Base-by-base conservation (phyloP, 1,140 invertebrate species). In the Bursaphelenchus mucronatus region DNA sequence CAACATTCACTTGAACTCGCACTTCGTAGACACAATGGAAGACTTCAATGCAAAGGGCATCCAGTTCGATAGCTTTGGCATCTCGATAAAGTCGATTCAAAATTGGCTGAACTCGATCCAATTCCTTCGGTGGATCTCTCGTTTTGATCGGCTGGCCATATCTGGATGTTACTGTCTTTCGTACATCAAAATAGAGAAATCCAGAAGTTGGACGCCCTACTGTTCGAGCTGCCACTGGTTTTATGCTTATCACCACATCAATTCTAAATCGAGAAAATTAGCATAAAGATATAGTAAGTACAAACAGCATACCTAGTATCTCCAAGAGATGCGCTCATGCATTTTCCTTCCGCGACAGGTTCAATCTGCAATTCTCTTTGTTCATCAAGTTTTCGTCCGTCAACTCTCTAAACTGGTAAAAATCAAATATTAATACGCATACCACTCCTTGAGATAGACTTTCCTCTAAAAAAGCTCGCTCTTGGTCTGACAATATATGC, bases 1-100 rank as follows among this genome's bases (percentile, higher is more conserved):
- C 40, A 15, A 59, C 57, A 50, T 59, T 59, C n/a, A 59, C 57
- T 9, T 59, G 57, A n/a, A 59, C 57, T n/a, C 57, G 57, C 19
- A 59, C 13, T 39, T 59, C 45, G 57, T 59, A 59, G 57, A 59
- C 57, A 39, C 57, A 59, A 39, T 59, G 57, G 40, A 44, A 59
- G 21, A 44, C 57, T 50, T 59, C 57, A 50, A 59, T 59, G 57
- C 57, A 59, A 39, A 59, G 45, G 11, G 57, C 41, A 50, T 59
- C 57, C 57, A 59, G 40, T 43, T 59, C 57, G 40, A 59, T 59
- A 39, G 57, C 57, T 50, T 39, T 13, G 1, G 57, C 57, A 50
- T 59, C 57, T n/a, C 30, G 11, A 39, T 59, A 59, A 13, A 59
- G 30, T 4, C 57, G 57, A 50, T 59, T 59, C 3, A 59, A 9